A percentile compares a stretch with the other conserved stretches of the same genome.
Evolutionary conservation across 2,888 invertebrate species (phyloP).

Genomic region (Troilus luridus): DNA sequence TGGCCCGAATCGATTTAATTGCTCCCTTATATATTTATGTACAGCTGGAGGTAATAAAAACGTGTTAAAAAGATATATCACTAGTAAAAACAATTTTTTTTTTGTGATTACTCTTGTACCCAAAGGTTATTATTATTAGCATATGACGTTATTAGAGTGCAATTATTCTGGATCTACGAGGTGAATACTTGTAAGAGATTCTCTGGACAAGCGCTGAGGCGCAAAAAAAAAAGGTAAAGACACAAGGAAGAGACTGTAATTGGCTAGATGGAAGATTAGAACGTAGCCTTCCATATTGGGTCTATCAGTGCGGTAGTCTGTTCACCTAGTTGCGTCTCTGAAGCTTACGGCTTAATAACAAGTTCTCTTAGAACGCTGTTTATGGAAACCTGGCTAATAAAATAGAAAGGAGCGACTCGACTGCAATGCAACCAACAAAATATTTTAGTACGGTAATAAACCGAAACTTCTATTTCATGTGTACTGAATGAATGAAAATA

Average conservation of each 20-base stretch:
- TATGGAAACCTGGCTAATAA: background rate
- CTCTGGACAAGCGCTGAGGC: background rate
- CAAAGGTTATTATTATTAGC: background rate
- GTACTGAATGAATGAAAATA: no score
- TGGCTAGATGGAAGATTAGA: constrained; percentile 46
- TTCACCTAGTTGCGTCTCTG: background rate
- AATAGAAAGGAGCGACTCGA: background rate
- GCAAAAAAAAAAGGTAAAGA: background rate
- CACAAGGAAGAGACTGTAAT: constrained; percentile 37
- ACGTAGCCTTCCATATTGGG: constrained; percentile 26
- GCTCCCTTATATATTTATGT: no score
- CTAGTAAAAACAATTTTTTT: no score
- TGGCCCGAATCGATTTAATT: no score
- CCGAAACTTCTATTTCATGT: no score
- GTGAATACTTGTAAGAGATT: background rate
- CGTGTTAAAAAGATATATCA: no score
- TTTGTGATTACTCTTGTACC: no score
- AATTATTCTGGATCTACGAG: background rate
- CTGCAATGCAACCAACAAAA: background rate
- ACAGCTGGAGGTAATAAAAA: no score
- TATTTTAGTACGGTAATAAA: background rate
- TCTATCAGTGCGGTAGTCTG: background rate
- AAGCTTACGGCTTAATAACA: constrained; percentile 30
- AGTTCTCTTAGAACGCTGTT: background rate
- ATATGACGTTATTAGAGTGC: background rate